Evolutionary conservation across 2,113 vertebrate species (phyloP).

Genomic region (Lampris incognitus): DNA sequence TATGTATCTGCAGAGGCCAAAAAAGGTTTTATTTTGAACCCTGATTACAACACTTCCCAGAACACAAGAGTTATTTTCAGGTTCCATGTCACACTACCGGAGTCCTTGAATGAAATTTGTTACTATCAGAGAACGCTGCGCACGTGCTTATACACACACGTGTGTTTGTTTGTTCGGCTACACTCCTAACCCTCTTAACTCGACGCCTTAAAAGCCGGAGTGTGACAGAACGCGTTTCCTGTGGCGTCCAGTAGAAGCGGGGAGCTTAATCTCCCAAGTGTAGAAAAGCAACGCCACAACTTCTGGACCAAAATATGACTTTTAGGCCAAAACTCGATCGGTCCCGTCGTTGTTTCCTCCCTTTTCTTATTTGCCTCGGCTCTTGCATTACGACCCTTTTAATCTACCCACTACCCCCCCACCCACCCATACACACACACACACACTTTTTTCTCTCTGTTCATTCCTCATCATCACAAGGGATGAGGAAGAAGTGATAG

Average conservation of each 20-base stretch:
- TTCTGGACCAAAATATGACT: slow-evolving; percentile 49
- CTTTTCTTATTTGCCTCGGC: slow-evolving; percentile 37
- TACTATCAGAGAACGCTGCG: slow-evolving; percentile 21
- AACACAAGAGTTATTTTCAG: slow-evolving; percentile 38
- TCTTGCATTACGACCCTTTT: slow-evolving; percentile 58
- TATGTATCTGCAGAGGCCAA: neutral
- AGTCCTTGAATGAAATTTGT: slow-evolving; percentile 33
- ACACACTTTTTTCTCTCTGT: slow-evolving; percentile 31
- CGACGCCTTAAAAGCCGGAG: slow-evolving; percentile 47
- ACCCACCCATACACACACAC: too few relatives aligned
- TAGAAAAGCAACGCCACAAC: slow-evolving; percentile 51
- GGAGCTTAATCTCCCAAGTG: slow-evolving; percentile 55
- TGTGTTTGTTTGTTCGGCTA: slow-evolving; percentile 50
- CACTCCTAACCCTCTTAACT: slow-evolving; percentile 56
- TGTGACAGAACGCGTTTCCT: slow-evolving; percentile 62
- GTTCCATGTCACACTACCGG: slow-evolving; percentile 32
- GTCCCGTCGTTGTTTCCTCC: slow-evolving; percentile 41
- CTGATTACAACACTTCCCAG: slow-evolving; percentile 19
- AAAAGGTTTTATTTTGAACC: slow-evolving; percentile 2
- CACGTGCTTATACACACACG: slow-evolving; percentile 13
- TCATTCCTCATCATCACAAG: slow-evolving; percentile 10
- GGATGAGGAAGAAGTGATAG: slow-evolving; percentile 24
- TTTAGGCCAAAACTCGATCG: slow-evolving; percentile 39
- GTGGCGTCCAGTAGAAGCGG: slow-evolving; percentile 50
- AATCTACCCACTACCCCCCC: slow-evolving; percentile 56